A percentile compares a stretch with the other conserved stretches of the same genome.
These are phyloP conservation scores for Sarcophaga bullata DNA, from an alignment of 1,140 invertebrate species.

Conservation along the genomic window DNA sequence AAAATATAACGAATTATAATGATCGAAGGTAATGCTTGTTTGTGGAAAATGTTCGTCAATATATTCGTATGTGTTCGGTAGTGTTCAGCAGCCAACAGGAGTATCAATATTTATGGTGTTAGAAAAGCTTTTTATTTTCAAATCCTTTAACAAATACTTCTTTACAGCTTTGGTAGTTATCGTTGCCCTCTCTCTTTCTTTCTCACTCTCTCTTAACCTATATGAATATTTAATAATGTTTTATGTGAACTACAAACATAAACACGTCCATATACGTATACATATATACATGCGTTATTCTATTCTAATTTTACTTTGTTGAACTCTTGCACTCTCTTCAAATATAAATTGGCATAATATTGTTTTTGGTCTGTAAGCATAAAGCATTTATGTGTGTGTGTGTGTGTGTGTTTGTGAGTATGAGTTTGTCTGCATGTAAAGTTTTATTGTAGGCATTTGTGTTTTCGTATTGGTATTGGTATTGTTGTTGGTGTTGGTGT, in stretches of 20 bases:
- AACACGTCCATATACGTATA: no score
- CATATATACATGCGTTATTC: no score
- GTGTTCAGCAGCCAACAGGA: background rate
- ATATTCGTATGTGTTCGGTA: background rate
- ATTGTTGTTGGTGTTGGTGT: background rate
- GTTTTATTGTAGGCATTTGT: no score
- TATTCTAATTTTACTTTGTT: no score
- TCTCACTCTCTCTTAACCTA: no score
- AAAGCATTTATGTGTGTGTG: background rate
- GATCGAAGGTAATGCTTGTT: background rate
- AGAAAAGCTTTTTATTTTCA: background rate
- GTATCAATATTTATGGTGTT: constrained; percentile 15
- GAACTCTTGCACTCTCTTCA: no score
- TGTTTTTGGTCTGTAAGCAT: no score
- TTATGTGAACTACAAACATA: no score
- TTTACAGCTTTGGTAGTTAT: background rate
- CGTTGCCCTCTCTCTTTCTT: background rate
- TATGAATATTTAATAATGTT: no score
- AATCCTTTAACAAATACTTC: constrained; percentile 12
- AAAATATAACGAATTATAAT: background rate
- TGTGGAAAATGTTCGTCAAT: background rate
- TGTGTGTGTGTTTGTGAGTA: background rate
- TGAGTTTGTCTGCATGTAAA: no score
- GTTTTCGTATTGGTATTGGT: no score
- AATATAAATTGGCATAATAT: no score